These are phyloP conservation scores for Colossoma macropomum DNA, from an alignment of 2,113 vertebrate species.

Conservation along the genomic window DNA sequence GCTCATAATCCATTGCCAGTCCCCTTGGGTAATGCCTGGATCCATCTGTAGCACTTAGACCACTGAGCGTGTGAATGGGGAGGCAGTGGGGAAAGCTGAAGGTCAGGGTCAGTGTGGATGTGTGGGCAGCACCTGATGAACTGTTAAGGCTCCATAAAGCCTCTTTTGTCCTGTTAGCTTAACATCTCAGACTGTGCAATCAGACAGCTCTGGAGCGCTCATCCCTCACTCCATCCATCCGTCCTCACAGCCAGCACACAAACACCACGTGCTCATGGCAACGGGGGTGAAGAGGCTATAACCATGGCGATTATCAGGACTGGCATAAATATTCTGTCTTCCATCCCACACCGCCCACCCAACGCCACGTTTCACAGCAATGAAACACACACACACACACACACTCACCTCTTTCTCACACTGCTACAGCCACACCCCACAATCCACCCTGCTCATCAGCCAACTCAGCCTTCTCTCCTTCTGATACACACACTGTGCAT, in stretches of 20 bases:
- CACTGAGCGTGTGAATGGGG: slow-evolving; percentile 9
- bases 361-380: slow-evolving; percentile 72
- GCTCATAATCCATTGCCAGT: neutral
- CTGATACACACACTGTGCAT: slow-evolving; percentile 22
- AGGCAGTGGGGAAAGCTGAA: slow-evolving; percentile 24
- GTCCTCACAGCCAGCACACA: slow-evolving; percentile 69
- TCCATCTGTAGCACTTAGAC: neutral
- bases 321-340: slow-evolving; percentile 86
- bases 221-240: slow-evolving; percentile 75
- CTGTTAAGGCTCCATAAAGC: slow-evolving; percentile 45
- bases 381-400: neutral
- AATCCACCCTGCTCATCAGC: slow-evolving; percentile 58
- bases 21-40: neutral
- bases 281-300: slow-evolving; percentile 70
- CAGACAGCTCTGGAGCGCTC: slow-evolving; percentile 47
- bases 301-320: slow-evolving; percentile 76
- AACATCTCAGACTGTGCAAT: slow-evolving; percentile 14
- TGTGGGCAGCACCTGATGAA: slow-evolving; percentile 44
- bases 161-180: slow-evolving; percentile 50
- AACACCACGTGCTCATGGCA: slow-evolving; percentile 77
- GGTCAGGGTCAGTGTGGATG: slow-evolving; percentile 19
- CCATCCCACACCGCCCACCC: slow-evolving; percentile 70
- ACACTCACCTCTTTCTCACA: neutral
- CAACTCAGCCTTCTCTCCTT: neutral
- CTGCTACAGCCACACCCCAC: slow-evolving; percentile 59